Percentiles rank a stretch among this genome's conserved stretches.
Evolutionary conservation across 2,888 invertebrate genomes (phyloP).

Genomic region (Drosophila phalerata): DNA sequence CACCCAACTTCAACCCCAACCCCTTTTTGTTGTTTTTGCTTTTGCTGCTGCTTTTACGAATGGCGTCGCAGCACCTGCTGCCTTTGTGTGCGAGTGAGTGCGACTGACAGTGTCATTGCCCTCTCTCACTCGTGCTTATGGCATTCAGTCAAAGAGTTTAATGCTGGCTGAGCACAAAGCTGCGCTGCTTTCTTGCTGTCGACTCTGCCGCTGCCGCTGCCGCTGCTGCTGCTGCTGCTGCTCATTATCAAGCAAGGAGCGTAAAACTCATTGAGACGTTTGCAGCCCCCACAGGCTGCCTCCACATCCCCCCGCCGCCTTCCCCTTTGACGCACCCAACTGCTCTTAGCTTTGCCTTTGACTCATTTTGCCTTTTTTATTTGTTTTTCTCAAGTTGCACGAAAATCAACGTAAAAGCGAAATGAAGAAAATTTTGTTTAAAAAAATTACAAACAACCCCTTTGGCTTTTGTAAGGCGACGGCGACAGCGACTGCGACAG

Average conservation of each 20-base stretch:
- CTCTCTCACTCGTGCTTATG: slow-evolving; percentile 40
- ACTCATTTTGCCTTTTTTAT: slow-evolving; percentile 73
- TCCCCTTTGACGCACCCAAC: neutral
- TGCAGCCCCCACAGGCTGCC: slow-evolving; percentile 35
- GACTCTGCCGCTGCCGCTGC: slow-evolving; percentile 19
- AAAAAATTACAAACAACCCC: slow-evolving; percentile 81
- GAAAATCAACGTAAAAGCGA: slow-evolving; percentile 74
- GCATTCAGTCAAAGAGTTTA: slow-evolving; percentile 75
- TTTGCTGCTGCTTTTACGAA: slow-evolving; percentile 58
- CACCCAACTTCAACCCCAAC: slow-evolving; percentile 19
- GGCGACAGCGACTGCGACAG: slow-evolving; percentile 21
- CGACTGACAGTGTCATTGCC: slow-evolving; percentile 5
- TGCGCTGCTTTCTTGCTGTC: slow-evolving; percentile 6
- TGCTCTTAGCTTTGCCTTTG: slow-evolving; percentile 57
- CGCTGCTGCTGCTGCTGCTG: slow-evolving; percentile 38
- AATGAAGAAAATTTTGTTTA: slow-evolving; percentile 76
- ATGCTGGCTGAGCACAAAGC: slow-evolving; percentile 64
- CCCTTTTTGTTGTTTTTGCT: slow-evolving; percentile 44
- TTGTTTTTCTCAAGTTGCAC: slow-evolving; percentile 75
- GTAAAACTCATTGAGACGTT: slow-evolving; percentile 82
- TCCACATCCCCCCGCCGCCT: neutral
- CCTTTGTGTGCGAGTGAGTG: slow-evolving; percentile 46
- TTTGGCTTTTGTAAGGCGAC: slow-evolving; percentile 66
- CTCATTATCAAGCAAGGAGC: slow-evolving; percentile 80
- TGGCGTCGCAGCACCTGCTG: slow-evolving; percentile 74